phyloP scores from a whole-genome alignment of 2,797 vertebrate genomes.

The Coendou prehensilis region DNA sequence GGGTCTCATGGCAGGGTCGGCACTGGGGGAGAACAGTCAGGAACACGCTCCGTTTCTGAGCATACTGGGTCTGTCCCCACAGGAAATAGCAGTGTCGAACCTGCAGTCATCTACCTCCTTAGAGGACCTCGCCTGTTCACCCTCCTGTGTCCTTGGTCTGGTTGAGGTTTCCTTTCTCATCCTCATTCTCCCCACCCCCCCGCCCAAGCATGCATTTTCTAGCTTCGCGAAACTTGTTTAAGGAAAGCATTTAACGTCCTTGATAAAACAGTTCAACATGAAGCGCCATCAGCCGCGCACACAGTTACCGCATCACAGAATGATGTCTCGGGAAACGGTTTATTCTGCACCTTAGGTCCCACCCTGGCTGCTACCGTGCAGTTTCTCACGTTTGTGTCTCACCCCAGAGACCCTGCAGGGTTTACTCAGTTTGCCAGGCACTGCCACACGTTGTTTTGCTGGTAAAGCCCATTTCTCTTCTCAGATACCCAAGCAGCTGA shows the following conservation, averaged over 20 bases:
- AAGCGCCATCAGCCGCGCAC: background rate
- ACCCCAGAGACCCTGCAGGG: accelerated
- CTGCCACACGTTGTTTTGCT: background rate
- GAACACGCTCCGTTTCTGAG: accelerated
- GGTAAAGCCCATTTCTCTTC: background rate
- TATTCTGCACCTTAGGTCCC: background rate
- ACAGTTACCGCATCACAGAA: background rate
- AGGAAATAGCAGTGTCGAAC: background rate
- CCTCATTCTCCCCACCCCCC: background rate
- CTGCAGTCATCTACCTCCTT: accelerated
- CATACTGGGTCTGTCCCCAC: background rate
- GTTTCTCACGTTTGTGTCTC: background rate
- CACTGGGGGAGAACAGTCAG: too few species aligned
- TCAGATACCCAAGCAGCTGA: background rate
- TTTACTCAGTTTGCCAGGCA: background rate
- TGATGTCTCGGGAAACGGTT: background rate
- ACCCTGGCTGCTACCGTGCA: too few species aligned
- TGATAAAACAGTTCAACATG: background rate
- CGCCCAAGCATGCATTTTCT: background rate
- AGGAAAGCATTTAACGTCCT: background rate
- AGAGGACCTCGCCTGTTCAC: background rate
- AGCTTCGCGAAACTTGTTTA: background rate
- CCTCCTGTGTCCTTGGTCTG: background rate
- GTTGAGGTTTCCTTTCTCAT: background rate
- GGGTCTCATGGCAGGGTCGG: accelerated